Evolutionary conservation across 2,888 invertebrate genomes (phyloP).

Genomic region (Epinotia nisella): DNA sequence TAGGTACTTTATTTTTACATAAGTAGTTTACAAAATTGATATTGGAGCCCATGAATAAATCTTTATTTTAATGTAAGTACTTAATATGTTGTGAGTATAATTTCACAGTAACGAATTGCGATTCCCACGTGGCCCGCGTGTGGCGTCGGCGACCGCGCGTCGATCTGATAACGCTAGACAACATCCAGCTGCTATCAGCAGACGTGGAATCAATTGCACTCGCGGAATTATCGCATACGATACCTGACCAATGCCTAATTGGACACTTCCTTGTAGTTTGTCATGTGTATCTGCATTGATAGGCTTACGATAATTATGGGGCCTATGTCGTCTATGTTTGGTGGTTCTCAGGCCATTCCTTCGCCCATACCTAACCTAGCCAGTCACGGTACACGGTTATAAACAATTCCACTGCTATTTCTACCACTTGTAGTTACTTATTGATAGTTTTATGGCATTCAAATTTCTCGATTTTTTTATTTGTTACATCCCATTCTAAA

Average conservation of each 20-base stretch:
- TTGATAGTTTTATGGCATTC: neutral
- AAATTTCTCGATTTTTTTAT: conserved; percentile 20
- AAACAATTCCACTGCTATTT: neutral
- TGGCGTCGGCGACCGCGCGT: conserved; percentile 69
- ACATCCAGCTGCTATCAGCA: conserved; percentile 76
- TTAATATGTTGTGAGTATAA: conserved; percentile 30
- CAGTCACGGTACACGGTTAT: neutral
- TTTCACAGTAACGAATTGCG: conserved; percentile 43
- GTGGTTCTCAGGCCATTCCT: neutral
- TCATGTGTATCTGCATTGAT: conserved; percentile 53
- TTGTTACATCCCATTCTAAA: conserved; percentile 58
- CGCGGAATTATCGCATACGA: conserved; percentile 79
- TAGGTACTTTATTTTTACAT: no score
- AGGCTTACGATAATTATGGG: conserved; percentile 41
- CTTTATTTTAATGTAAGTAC: no score
- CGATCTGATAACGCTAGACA: conserved; percentile 80
- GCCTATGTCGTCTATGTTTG: conserved; percentile 16
- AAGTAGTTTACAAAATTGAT: no score
- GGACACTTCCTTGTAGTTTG: conserved; percentile 71
- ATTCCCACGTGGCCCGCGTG: conserved; percentile 73
- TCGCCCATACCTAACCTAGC: neutral
- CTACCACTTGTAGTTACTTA: neutral
- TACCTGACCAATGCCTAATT: conserved; percentile 74
- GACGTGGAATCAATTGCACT: conserved; percentile 79
- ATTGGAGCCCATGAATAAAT: no score